Evolutionary conservation across 2,797 vertebrate species (phyloP).

Genomic region (Prunella strophiata): DNA sequence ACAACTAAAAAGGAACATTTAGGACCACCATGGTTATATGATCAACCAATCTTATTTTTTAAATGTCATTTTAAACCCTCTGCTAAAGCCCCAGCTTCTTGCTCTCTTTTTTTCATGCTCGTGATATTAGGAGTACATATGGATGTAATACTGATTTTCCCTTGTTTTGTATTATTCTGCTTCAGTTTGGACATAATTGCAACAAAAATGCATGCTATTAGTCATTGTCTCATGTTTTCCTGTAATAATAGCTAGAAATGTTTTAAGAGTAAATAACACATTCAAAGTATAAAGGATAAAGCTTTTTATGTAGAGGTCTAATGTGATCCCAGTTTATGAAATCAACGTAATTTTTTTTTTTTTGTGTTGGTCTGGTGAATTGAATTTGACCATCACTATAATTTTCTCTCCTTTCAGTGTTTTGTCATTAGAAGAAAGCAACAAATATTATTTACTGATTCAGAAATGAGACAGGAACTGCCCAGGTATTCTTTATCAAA

Average conservation of each 20-base stretch:
- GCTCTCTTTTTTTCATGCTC: background rate
- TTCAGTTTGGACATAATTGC: background rate
- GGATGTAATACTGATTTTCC: background rate
- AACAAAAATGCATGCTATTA: background rate
- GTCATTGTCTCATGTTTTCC: background rate
- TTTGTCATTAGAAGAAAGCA: background rate
- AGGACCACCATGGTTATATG: background rate
- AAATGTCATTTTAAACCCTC: background rate
- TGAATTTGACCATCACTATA: background rate
- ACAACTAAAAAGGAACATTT: background rate
- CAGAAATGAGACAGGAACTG: background rate
- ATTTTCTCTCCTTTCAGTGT: background rate
- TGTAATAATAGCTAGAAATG: background rate
- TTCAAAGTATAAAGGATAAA: conserved; percentile 18
- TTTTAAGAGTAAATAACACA: background rate
- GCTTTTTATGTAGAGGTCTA: background rate
- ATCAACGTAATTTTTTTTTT: background rate
- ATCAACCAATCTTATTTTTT: background rate
- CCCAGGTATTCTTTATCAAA: background rate
- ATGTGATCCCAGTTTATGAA: background rate
- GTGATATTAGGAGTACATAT: background rate
- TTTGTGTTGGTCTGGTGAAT: background rate
- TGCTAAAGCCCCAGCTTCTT: background rate
- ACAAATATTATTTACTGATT: background rate
- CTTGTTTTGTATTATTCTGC: background rate